Conservation (phyloP, 2,888 invertebrate species). For the Crossocerus cetratus region DNA sequence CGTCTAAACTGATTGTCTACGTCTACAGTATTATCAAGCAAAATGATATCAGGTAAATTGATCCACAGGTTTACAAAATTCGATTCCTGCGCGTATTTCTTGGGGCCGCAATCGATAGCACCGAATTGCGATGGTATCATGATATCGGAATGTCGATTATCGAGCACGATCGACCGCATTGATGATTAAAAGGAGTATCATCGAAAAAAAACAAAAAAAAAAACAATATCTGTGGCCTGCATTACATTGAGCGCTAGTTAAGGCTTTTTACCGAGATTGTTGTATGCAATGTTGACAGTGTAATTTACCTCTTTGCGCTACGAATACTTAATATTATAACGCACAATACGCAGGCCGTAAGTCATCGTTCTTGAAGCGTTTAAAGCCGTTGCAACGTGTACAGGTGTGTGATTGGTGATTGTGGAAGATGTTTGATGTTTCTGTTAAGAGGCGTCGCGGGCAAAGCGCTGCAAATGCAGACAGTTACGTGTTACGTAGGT, state of each 20-base stretch:
- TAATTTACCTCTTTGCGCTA: slow-evolving; percentile 25
- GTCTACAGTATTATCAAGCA: slow-evolving; percentile 55
- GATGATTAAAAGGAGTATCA: slow-evolving; percentile 33
- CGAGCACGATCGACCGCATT: slow-evolving; percentile 13
- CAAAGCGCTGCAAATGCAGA: slow-evolving; percentile 21
- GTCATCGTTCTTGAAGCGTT: slow-evolving; percentile 12
- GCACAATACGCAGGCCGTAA: slow-evolving; percentile 51
- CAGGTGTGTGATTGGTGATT: slow-evolving; percentile 13
- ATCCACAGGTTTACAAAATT: slow-evolving; percentile 57
- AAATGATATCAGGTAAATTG: slow-evolving; percentile 46
- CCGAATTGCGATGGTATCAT: slow-evolving; percentile 24
- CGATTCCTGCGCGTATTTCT: slow-evolving; percentile 53
- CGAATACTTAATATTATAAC: slow-evolving; percentile 27
- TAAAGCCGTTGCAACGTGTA: slow-evolving; percentile 8
- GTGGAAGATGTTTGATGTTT: slow-evolving; percentile 19
- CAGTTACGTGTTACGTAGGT: slow-evolving; percentile 8
- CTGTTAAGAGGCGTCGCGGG: neutral
- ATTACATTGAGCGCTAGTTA: slow-evolving; percentile 43
- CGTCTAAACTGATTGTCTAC: slow-evolving; percentile 48
- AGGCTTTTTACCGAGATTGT: slow-evolving; percentile 25
- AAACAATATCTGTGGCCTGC: slow-evolving; percentile 32
- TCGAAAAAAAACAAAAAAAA: slow-evolving; percentile 40
- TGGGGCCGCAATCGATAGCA: slow-evolving; percentile 14
- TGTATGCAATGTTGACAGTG: slow-evolving; percentile 27
- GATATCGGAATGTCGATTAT: slow-evolving; percentile 21